A percentile compares a stretch with the other conserved stretches of the same genome.
Evolutionary conservation across 2,113 vertebrate genomes (phyloP).

Genomic region (Microtus pennsylvanicus): DNA sequence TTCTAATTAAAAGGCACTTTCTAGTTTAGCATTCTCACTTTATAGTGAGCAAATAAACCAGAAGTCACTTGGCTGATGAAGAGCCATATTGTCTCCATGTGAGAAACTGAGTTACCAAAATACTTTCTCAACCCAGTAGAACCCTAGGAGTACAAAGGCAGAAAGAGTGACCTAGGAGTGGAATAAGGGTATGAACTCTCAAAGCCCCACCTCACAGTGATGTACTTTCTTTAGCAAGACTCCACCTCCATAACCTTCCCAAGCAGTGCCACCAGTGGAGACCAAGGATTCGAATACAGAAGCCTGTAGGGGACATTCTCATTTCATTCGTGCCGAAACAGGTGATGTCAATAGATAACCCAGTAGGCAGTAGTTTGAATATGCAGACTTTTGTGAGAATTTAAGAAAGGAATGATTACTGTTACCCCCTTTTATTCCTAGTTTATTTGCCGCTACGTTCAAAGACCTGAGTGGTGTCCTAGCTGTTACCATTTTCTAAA

Average conservation of each 20-base stretch:
- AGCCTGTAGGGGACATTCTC: background rate
- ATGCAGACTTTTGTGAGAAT: background rate
- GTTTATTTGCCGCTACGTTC: background rate
- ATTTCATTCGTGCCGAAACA: background rate
- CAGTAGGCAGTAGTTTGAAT: background rate
- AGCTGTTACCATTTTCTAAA: slow-evolving; percentile 14
- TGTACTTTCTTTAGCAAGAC: background rate
- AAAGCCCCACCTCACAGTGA: background rate
- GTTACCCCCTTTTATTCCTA: background rate
- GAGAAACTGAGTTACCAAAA: background rate
- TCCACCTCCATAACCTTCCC: background rate
- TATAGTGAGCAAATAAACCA: background rate
- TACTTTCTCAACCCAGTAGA: background rate
- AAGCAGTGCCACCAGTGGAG: background rate
- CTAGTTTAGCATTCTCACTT: background rate
- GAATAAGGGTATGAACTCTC: background rate
- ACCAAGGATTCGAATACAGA: background rate
- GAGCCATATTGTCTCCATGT: background rate
- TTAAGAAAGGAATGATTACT: slow-evolving; percentile 3
- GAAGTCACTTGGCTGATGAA: background rate
- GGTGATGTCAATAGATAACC: background rate
- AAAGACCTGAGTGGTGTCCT: background rate
- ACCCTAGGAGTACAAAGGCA: background rate
- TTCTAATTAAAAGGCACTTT: slow-evolving; percentile 5
- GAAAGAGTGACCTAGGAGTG: background rate